phyloP scores from a whole-genome alignment of 2,888 invertebrate species.

The Calephelis perditalis region DNA sequence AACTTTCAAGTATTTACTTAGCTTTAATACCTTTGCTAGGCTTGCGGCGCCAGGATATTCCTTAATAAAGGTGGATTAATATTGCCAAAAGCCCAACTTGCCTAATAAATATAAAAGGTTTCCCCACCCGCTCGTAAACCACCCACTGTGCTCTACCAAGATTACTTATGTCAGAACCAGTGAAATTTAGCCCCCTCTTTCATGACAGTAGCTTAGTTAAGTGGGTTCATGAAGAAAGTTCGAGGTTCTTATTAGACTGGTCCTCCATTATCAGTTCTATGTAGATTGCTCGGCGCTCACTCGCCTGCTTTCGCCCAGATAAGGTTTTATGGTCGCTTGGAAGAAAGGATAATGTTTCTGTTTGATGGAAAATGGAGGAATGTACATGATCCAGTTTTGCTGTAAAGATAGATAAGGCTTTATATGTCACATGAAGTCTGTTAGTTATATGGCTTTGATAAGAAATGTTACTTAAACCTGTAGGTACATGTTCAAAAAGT shows the following conservation, averaged over 20 bases:
- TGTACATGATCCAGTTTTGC: conserved; percentile 51
- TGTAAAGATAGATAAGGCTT: conserved; percentile 59
- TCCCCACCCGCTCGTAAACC: conserved; percentile 73
- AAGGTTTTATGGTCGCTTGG: conserved; percentile 66
- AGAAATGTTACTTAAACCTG: neutral
- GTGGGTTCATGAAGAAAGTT: conserved; percentile 38
- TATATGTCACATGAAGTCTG: conserved; percentile 32
- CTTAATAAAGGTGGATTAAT: conserved; percentile 77
- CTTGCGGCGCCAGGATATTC: conserved; percentile 59
- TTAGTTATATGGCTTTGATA: conserved; percentile 11
- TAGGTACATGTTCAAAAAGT: too few relatives aligned
- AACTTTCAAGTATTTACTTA: conserved; percentile 17
- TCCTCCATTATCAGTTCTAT: conserved; percentile 73
- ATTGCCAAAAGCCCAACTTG: conserved; percentile 77
- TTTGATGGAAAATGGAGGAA: conserved; percentile 64
- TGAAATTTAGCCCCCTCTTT: conserved; percentile 49
- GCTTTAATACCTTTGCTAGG: conserved; percentile 25
- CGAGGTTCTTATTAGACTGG: conserved; percentile 44
- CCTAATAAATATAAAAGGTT: conserved; percentile 80
- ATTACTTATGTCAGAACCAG: conserved; percentile 69
- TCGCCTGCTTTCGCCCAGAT: conserved; percentile 67
- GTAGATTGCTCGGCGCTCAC: conserved; percentile 67
- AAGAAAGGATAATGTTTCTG: conserved; percentile 74
- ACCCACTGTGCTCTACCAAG: conserved; percentile 70
- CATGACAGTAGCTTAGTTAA: conserved; percentile 45